These are phyloP conservation scores for Poeciliopsis infans DNA, from an alignment of 2,797 vertebrate species.

Conservation along the genomic window DNA sequence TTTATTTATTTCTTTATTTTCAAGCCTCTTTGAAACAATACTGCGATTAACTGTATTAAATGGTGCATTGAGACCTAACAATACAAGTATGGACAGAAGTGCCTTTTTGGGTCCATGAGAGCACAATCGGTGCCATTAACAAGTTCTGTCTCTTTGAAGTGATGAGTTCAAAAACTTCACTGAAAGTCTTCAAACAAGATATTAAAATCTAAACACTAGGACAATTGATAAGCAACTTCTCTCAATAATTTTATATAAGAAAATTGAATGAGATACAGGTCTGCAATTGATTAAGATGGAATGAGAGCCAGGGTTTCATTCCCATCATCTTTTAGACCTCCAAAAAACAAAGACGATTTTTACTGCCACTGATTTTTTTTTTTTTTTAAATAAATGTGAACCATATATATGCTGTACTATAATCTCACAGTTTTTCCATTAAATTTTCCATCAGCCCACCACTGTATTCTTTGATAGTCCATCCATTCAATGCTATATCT, in stretches of 20 bases:
- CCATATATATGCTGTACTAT: constrained; percentile 11
- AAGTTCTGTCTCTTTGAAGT: neutral
- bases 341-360: neutral
- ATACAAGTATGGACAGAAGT: neutral
- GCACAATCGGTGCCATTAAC: neutral
- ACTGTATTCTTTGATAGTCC: constrained; percentile 16
- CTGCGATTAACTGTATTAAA: neutral
- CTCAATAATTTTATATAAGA: neutral
- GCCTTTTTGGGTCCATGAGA: neutral
- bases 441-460: constrained; percentile 8
- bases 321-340: neutral
- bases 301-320: neutral
- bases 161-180: neutral
- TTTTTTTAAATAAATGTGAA: constrained; percentile 16
- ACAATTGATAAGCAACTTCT: neutral
- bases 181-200: neutral
- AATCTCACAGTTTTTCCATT: constrained; percentile 22
- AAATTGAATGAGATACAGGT: neutral
- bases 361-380: constrained; percentile 20
- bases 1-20: too few species aligned
- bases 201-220: neutral
- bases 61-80: neutral
- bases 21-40: too few species aligned
- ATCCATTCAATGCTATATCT: constrained; percentile 16
- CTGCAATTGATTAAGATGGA: neutral